Conservation (phyloP, 37 sponge, comb jelly and placozoan species). For the Bolinopsis microptera region DNA sequence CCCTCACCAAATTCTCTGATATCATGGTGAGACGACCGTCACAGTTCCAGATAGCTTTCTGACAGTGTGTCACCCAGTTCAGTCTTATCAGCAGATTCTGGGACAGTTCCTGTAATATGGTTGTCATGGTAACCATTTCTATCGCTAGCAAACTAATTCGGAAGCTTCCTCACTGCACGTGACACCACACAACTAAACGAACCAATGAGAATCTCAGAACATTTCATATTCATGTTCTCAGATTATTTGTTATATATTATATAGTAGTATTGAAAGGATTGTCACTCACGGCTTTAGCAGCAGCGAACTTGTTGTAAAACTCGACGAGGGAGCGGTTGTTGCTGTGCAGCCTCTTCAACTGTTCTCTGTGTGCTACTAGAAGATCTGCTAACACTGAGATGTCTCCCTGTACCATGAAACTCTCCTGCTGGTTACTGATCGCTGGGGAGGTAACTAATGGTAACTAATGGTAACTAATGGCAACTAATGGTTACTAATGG, state of each 20-base stretch:
- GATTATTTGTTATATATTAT: too few species aligned
- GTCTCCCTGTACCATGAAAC: constrained; percentile 51
- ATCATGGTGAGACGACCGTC: constrained; percentile 34
- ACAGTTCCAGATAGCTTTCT: constrained; percentile 29
- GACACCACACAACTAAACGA: too few species aligned
- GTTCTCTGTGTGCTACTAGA: not conserved
- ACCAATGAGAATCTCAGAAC: too few species aligned
- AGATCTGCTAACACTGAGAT: constrained; percentile 9
- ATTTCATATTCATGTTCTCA: too few species aligned
- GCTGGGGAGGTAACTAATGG: not conserved
- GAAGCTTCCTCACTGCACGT: too few species aligned
- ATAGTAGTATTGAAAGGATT: too few species aligned
- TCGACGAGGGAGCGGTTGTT: not conserved
- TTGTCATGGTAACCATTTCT: too few species aligned
- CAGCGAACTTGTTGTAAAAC: not conserved
- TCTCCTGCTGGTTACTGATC: constrained; percentile 33
- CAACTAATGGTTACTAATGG: too few species aligned
- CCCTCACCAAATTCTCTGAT: not conserved
- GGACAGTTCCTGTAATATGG: not conserved
- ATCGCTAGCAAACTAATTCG: too few species aligned
- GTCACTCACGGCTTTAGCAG: constrained; percentile 18
- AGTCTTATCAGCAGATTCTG: constrained; percentile 35
- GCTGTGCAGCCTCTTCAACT: constrained; percentile 26
- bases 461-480: too few species aligned
- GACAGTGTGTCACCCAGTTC: constrained; percentile 46